Percentiles rank a stretch among this genome's conserved stretches.
These are phyloP conservation scores for Dreissena polymorpha DNA, from an alignment of 1,140 invertebrate genomes.

Conservation along the genomic window DNA sequence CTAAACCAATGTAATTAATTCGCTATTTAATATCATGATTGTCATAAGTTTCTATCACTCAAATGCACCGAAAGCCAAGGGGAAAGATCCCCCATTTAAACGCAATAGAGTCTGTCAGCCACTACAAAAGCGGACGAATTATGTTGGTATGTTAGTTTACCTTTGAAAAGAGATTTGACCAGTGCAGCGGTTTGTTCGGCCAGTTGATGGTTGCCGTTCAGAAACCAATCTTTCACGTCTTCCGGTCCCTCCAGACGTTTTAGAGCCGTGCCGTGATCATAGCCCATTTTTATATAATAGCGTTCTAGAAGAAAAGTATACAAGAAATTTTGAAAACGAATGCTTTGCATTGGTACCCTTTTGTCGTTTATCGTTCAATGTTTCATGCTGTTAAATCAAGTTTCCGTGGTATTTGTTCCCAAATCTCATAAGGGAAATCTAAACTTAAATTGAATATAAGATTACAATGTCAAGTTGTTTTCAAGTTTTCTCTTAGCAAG, in stretches of 20 bases:
- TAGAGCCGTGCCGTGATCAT: neutral
- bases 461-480: too few relatives aligned
- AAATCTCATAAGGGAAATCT: too few relatives aligned
- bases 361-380: neutral
- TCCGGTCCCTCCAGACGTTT: neutral
- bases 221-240: slow-evolving; percentile 49
- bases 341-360: neutral
- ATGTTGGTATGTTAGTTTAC: neutral
- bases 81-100: too few relatives aligned
- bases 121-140: too few relatives aligned
- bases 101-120: too few relatives aligned
- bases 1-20: too few relatives aligned
- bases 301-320: neutral
- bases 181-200: slow-evolving; percentile 16
- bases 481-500: too few relatives aligned
- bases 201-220: slow-evolving; percentile 1
- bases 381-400: neutral
- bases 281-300: slow-evolving; percentile 53
- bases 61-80: too few relatives aligned
- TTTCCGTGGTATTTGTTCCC: neutral
- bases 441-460: too few relatives aligned
- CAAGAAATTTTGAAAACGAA: neutral
- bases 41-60: too few relatives aligned
- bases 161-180: slow-evolving; percentile 30
- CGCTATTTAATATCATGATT: too few relatives aligned